These are phyloP conservation scores for Protomyctophum bolini DNA, from an alignment of 2,113 vertebrate species.

Conservation along the genomic window DNA sequence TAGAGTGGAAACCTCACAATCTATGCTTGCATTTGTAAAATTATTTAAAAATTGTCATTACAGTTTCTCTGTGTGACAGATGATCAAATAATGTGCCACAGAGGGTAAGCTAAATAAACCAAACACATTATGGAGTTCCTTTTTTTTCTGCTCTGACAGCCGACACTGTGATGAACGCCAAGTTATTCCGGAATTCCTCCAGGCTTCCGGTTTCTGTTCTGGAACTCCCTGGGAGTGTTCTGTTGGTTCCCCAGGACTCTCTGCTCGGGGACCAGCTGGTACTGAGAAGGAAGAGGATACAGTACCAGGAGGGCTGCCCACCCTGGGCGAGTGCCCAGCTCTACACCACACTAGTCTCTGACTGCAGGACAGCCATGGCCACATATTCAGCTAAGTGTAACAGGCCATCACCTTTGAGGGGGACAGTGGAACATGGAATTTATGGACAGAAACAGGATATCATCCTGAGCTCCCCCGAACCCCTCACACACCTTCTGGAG, in stretches of 20 bases:
- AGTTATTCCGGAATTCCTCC: slow-evolving; percentile 81
- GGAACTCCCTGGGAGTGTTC: slow-evolving; percentile 84
- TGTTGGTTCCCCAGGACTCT: slow-evolving; percentile 89
- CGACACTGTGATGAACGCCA: slow-evolving; percentile 80
- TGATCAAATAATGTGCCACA: no score
- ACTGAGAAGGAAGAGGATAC: slow-evolving; percentile 75
- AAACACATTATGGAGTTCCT: background rate
- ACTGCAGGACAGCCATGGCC: slow-evolving; percentile 81
- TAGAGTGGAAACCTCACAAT: background rate
- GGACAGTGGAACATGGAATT: slow-evolving; percentile 78
- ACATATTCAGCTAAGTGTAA: slow-evolving; percentile 65
- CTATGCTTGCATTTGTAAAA: background rate
- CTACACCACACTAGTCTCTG: slow-evolving; percentile 80
- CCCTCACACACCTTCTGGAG: slow-evolving; percentile 86
- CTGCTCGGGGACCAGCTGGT: slow-evolving; percentile 77
- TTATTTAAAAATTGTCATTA: background rate
- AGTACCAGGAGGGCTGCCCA: slow-evolving; percentile 82
- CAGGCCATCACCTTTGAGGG: slow-evolving; percentile 61
- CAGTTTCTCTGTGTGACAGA: background rate
- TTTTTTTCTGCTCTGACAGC: slow-evolving; percentile 67
- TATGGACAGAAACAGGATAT: slow-evolving; percentile 88
- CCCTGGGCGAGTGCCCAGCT: slow-evolving; percentile 83
- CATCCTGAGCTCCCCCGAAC: slow-evolving; percentile 83
- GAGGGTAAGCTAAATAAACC: no score
- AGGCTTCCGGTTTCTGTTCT: slow-evolving; percentile 80